phyloP scores from a whole-genome alignment of 2,113 vertebrate genomes.

The Charadrius vociferus region DNA sequence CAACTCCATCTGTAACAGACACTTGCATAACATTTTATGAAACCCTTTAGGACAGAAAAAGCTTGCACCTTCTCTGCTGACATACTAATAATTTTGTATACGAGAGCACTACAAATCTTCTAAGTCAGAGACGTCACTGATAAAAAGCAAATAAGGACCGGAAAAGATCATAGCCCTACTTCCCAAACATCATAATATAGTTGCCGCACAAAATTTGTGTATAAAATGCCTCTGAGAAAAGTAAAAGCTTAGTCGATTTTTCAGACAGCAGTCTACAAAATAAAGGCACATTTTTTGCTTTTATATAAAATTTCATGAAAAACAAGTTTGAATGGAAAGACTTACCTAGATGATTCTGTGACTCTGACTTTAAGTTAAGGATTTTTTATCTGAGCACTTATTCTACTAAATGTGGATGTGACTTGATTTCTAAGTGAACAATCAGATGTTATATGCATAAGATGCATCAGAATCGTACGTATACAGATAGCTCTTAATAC shows the following conservation, averaged over 20 bases:
- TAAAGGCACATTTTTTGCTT: rapidly evolving
- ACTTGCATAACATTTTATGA: conserved; percentile 30
- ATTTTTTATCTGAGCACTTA: background rate
- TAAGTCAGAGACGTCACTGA: background rate
- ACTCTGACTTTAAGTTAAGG: background rate
- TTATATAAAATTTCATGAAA: background rate
- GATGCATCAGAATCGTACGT: background rate
- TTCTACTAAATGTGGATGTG: background rate
- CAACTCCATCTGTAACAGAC: conserved; percentile 1
- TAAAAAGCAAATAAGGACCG: conserved; percentile 38
- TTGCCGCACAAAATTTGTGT: background rate
- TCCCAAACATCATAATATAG: background rate
- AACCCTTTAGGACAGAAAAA: conserved; percentile 33
- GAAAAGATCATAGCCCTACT: background rate
- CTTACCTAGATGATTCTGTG: too few relatives aligned
- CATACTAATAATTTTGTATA: conserved; percentile 14
- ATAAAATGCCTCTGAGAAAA: background rate
- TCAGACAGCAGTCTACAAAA: background rate
- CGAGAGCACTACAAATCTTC: background rate
- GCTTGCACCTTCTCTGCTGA: conserved; percentile 5
- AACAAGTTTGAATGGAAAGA: background rate
- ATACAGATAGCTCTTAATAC: background rate
- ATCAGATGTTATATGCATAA: background rate
- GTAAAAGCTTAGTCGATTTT: background rate
- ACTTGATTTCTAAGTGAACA: background rate